These are phyloP conservation scores for Oligia latruncula DNA, from an alignment of 2,888 invertebrate genomes.

Conservation along the genomic window DNA sequence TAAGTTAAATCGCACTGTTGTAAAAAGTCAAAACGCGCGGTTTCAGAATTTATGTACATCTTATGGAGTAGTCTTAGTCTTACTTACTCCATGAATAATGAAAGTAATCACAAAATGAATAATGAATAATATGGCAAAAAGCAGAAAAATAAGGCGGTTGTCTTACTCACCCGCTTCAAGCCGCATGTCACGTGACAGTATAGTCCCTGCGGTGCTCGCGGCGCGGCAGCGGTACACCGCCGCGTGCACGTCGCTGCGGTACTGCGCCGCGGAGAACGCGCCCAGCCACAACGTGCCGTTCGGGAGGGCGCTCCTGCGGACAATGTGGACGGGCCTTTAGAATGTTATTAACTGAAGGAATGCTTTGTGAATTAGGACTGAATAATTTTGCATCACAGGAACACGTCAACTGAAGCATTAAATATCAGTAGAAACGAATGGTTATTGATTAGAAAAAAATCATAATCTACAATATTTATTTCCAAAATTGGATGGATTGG, in stretches of 20 bases:
- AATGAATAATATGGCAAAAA: no score
- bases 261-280: slow-evolving; percentile 94
- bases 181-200: slow-evolving; percentile 94
- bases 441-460: not conserved
- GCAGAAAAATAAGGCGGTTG: not conserved
- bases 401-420: not conserved
- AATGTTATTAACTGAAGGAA: not conserved
- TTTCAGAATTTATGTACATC: not conserved
- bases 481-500: not conserved
- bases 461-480: not conserved
- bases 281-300: slow-evolving; percentile 96
- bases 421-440: not conserved
- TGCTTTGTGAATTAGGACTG: not conserved
- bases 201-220: slow-evolving; percentile 93
- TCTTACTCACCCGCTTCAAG: slow-evolving; percentile 93
- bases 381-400: not conserved
- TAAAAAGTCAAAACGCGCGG: not conserved
- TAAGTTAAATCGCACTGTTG: not conserved
- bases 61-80: not conserved
- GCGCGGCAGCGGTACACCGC: slow-evolving; percentile 95
- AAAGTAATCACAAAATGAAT: not conserved
- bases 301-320: slow-evolving; percentile 92
- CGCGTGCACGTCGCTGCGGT: slow-evolving; percentile 95
- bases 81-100: not conserved
- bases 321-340: slow-evolving; percentile 53